Percentiles rank a stretch among this genome's conserved stretches.
Conservation (phyloP, 2,797 vertebrate genomes). For the Fistularia commersonii region DNA sequence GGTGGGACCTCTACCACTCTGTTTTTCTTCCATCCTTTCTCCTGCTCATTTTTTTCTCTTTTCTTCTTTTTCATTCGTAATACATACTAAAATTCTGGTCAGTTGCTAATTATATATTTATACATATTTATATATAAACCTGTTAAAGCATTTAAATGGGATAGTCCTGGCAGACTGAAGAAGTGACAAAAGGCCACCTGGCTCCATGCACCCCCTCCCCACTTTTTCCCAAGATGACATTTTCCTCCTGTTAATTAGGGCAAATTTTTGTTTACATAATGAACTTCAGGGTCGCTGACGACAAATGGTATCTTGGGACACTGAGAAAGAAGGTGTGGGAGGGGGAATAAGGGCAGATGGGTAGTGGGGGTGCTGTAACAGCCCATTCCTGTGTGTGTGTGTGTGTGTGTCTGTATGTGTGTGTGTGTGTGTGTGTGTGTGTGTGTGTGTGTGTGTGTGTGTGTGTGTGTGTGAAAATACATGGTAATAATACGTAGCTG, state of each 20-base stretch:
- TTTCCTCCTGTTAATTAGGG: constrained; percentile 61
- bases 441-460: constrained; percentile 3
- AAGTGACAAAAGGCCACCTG: constrained; percentile 57
- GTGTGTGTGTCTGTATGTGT: constrained; percentile 1
- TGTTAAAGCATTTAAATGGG: constrained; percentile 4
- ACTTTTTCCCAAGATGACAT: constrained; percentile 50
- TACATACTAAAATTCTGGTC: not conserved
- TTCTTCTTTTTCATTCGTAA: not conserved
- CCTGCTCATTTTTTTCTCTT: not conserved
- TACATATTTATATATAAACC: not conserved
- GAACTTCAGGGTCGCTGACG: constrained; percentile 58
- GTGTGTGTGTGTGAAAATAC: too few species aligned
- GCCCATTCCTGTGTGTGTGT: too few species aligned
- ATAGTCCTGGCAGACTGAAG: constrained; percentile 15
- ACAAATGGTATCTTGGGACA: constrained; percentile 65
- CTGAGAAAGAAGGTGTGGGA: constrained; percentile 13
- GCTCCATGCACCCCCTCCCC: constrained; percentile 20
- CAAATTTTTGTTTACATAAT: constrained; percentile 65
- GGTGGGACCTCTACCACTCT: constrained; percentile 33
- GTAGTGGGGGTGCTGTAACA: too few species aligned
- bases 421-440: constrained; percentile 7
- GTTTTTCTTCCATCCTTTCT: constrained; percentile 19
- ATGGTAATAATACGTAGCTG: constrained; percentile 26
- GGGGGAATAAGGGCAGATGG: constrained; percentile 35
- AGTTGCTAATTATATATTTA: not conserved